These are phyloP conservation scores for Sternarchorhynchus goeldii DNA, from an alignment of 2,797 vertebrate species.

Conservation along the genomic window DNA sequence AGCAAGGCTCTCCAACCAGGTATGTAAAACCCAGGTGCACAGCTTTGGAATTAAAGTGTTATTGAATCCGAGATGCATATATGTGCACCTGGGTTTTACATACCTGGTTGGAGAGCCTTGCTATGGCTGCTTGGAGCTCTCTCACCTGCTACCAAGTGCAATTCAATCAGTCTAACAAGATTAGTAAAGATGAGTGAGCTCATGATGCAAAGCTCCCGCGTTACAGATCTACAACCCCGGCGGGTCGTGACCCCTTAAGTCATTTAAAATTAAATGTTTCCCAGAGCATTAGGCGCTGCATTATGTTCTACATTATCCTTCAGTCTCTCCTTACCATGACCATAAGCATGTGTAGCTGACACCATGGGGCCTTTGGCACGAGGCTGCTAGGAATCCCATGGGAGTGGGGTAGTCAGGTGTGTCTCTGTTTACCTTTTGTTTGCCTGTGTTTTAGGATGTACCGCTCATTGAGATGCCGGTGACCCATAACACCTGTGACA, in stretches of 20 bases:
- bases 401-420: not conserved
- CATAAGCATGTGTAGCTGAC: not conserved
- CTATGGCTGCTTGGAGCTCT: not conserved
- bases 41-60: not conserved
- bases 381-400: not conserved
- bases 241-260: conserved; percentile 43
- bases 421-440: conserved; percentile 31
- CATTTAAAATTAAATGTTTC: conserved; percentile 50
- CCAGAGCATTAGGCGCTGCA: not conserved
- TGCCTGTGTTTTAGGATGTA: conserved; percentile 26
- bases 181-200: conserved; percentile 35
- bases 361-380: not conserved
- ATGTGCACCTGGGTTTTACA: not conserved
- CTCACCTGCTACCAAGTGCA: conserved; percentile 16
- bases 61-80: not conserved
- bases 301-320: conserved; percentile 16
- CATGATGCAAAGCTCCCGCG: conserved; percentile 37
- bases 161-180: conserved; percentile 38
- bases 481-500: conserved; percentile 4
- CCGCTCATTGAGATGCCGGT: conserved; percentile 7
- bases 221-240: conserved; percentile 27
- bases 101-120: conserved; percentile 11
- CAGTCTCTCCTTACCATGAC: conserved; percentile 22
- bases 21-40: too few relatives aligned
- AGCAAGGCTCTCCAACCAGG: too few relatives aligned